These are phyloP conservation scores for Nyctereutes procyonoides DNA, from an alignment of 2,113 vertebrate species.

Conservation along the genomic window DNA sequence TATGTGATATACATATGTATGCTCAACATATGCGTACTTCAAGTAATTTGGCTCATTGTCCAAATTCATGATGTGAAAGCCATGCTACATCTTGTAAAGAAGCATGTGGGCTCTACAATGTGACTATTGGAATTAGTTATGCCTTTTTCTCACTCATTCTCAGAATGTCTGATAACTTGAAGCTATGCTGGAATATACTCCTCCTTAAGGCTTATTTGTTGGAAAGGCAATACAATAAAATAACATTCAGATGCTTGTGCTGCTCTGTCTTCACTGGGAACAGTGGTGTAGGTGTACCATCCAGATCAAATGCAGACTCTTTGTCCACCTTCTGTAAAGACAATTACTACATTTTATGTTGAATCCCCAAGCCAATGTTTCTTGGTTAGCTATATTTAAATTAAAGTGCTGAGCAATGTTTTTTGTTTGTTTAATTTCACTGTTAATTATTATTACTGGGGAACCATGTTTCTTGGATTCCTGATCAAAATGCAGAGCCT, in stretches of 20 bases:
- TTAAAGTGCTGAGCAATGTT: background rate
- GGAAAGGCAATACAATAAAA: background rate
- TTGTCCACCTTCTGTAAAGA: background rate
- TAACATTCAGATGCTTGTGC: background rate
- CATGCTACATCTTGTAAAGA: background rate
- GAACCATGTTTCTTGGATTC: background rate
- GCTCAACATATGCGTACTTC: background rate
- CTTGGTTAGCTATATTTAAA: background rate
- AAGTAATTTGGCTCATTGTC: background rate
- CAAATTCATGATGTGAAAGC: background rate
- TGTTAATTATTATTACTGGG: background rate
- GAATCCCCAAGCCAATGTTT: background rate
- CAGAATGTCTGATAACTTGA: background rate
- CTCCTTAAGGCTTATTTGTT: background rate
- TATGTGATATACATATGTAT: background rate
- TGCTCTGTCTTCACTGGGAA: background rate
- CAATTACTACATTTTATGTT: background rate
- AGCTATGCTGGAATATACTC: background rate
- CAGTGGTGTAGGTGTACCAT: background rate
- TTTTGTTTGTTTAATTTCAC: constrained; percentile 34
- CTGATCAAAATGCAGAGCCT: constrained; percentile 29
- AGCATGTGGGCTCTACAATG: background rate
- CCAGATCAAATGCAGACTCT: background rate
- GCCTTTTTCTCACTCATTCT: background rate
- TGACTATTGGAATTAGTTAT: background rate